Evolutionary conservation across 2,888 invertebrate species (phyloP).

Genomic region (Craniophora ligustri): DNA sequence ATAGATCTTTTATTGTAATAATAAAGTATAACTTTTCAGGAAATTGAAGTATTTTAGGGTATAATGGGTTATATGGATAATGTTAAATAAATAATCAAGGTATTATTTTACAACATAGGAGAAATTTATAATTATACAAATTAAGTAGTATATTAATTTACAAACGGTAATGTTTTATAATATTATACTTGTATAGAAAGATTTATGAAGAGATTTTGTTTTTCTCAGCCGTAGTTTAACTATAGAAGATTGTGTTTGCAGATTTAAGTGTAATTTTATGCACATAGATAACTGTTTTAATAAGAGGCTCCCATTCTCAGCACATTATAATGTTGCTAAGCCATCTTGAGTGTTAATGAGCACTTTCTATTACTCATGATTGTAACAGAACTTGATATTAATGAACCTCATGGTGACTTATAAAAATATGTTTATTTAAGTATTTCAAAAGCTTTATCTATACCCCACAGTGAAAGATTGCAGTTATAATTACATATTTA

Average conservation of each 20-base stretch:
- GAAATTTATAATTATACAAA: too few species aligned
- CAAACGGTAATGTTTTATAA: too few species aligned
- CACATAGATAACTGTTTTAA: slow-evolving; percentile 40
- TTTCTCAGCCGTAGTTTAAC: slow-evolving; percentile 3
- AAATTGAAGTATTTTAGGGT: not conserved
- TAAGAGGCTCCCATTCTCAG: slow-evolving; percentile 42
- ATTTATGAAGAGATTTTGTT: not conserved
- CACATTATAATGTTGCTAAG: slow-evolving; percentile 38
- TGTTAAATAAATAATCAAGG: too few species aligned
- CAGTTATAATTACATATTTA: slow-evolving; percentile 1
- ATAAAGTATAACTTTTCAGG: not conserved
- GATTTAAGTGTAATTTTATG: slow-evolving; percentile 42
- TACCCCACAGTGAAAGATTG: slow-evolving; percentile 14
- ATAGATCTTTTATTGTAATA: not conserved
- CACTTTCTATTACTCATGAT: slow-evolving; percentile 44
- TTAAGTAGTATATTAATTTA: too few species aligned
- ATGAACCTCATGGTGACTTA: not conserved
- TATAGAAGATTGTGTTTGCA: slow-evolving; percentile 4
- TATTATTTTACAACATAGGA: too few species aligned
- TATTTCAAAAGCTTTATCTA: not conserved
- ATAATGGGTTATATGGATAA: not conserved
- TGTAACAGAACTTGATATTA: slow-evolving; percentile 18
- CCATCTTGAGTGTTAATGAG: slow-evolving; percentile 40
- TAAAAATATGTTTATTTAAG: not conserved
- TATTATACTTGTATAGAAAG: too few species aligned